These are phyloP conservation scores for Sinella curviseta DNA, from an alignment of 1,140 invertebrate genomes.

Conservation along the genomic window DNA sequence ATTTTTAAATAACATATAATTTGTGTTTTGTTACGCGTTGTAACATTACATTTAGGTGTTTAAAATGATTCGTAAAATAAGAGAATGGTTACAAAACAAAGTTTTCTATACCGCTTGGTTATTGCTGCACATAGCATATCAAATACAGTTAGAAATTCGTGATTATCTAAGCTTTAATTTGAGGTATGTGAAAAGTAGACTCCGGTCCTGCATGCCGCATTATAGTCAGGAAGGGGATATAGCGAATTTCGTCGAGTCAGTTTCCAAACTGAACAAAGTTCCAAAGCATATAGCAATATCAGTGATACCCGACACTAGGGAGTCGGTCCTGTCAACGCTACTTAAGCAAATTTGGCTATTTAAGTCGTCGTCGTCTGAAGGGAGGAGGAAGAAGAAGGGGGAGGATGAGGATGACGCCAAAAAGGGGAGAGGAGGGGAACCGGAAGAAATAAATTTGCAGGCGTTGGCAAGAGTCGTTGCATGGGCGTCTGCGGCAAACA, in stretches of 20 bases:
- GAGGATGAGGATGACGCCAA: too few relatives aligned
- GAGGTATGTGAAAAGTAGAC: slow-evolving; percentile 5
- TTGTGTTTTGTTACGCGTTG: too few relatives aligned
- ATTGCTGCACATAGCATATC: slow-evolving; percentile 34
- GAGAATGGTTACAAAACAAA: slow-evolving; percentile 22
- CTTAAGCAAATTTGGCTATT: background rate
- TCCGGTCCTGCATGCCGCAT: slow-evolving; percentile 36
- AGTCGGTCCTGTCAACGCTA: background rate
- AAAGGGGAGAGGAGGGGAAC: too few relatives aligned
- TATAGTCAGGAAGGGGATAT: slow-evolving; percentile 27
- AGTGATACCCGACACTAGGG: slow-evolving; percentile 14
- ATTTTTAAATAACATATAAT: too few relatives aligned
- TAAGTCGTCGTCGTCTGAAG: background rate
- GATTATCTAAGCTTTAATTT: slow-evolving; percentile 25
- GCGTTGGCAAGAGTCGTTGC: slow-evolving; percentile 39
- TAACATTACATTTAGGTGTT: too few relatives aligned
- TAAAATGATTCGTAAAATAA: slow-evolving; percentile 12
- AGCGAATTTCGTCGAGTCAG: slow-evolving; percentile 20
- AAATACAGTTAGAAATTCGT: slow-evolving; percentile 31
- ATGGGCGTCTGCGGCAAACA: slow-evolving; percentile 41
- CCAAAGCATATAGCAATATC: slow-evolving; percentile 45
- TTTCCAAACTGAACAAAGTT: slow-evolving; percentile 32
- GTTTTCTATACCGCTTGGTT: slow-evolving; percentile 32
- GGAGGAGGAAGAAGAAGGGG: background rate
- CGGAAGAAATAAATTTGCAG: slow-evolving; percentile 28